phyloP scores from a whole-genome alignment of 2,113 vertebrate species.

The Epinephelus fuscoguttatus region DNA sequence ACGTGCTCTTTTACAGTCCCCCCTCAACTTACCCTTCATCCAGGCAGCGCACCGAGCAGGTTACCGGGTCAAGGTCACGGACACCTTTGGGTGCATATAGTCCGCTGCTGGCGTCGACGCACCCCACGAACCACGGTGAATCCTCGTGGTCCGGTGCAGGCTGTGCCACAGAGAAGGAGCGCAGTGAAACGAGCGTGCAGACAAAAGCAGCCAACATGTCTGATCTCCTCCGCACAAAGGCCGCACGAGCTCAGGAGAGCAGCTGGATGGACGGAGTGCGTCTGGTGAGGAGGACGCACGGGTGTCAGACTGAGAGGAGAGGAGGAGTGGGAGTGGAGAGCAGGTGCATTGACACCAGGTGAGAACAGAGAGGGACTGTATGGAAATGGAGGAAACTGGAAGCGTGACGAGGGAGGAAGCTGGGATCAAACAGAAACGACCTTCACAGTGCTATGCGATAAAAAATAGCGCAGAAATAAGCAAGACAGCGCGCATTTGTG shows the following conservation, averaged over 20 bases:
- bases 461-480: background rate
- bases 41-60: constrained; percentile 61
- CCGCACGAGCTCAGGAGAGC: background rate
- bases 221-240: constrained; percentile 12
- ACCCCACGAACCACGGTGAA: constrained; percentile 56
- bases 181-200: background rate
- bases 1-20: background rate
- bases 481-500: background rate
- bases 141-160: background rate
- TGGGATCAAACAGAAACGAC: background rate
- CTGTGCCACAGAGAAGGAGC: background rate
- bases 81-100: background rate
- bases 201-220: constrained; percentile 20
- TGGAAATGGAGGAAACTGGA: constrained; percentile 50
- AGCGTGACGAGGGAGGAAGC: background rate
- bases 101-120: constrained; percentile 21
- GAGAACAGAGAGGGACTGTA: constrained; percentile 53
- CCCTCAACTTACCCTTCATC: constrained; percentile 64
- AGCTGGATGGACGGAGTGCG: background rate
- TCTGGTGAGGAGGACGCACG: background rate
- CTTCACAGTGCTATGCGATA: background rate
- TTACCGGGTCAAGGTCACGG: constrained; percentile 64
- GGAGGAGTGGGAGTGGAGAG: background rate
- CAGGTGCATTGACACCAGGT: background rate
- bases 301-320: background rate